phyloP scores from a whole-genome alignment of 1,140 invertebrate species.

The Drosophila baimaii region DNA sequence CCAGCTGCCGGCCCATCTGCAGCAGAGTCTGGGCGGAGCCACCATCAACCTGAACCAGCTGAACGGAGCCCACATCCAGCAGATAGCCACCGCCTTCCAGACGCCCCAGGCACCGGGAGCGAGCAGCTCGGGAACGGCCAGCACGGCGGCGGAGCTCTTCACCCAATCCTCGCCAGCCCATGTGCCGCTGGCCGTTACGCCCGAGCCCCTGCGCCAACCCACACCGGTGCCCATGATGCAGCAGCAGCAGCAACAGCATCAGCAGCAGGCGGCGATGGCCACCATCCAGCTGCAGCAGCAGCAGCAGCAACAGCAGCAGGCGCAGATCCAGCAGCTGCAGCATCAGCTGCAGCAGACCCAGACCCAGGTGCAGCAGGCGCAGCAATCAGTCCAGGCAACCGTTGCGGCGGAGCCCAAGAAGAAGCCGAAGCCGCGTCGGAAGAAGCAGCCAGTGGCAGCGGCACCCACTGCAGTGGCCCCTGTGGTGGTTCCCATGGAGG shows the following conservation, averaged over 20 bases:
- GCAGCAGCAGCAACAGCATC: slow-evolving; percentile 58
- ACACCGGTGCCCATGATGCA: slow-evolving; percentile 67
- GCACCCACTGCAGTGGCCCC: slow-evolving; percentile 15
- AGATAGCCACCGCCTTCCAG: slow-evolving; percentile 81
- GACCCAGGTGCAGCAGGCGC: slow-evolving; percentile 71
- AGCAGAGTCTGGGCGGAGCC: slow-evolving; percentile 76
- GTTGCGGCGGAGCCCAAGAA: slow-evolving; percentile 64
- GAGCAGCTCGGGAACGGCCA: slow-evolving; percentile 1
- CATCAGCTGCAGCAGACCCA: slow-evolving; percentile 71
- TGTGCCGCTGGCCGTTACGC: slow-evolving; percentile 69
- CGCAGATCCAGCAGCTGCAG: slow-evolving; percentile 71
- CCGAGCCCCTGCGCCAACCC: slow-evolving; percentile 73
- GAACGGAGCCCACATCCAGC: slow-evolving; percentile 77
- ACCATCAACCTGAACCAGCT: slow-evolving; percentile 82
- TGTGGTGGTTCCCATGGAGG: slow-evolving; percentile 24
- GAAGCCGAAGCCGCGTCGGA: slow-evolving; percentile 73
- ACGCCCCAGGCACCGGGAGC: slow-evolving; percentile 65
- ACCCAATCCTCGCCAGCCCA: slow-evolving; percentile 74
- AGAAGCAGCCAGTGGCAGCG: slow-evolving; percentile 52
- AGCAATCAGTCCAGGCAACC: slow-evolving; percentile 46
- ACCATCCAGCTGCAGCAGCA: slow-evolving; percentile 79
- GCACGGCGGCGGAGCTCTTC: slow-evolving; percentile 56
- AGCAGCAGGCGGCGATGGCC: slow-evolving; percentile 59
- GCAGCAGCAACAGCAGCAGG: slow-evolving; percentile 72
- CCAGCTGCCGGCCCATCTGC: slow-evolving; percentile 78